These are phyloP conservation scores for Nannoperca australis DNA, from an alignment of 2,797 vertebrate species.

Conservation along the genomic window DNA sequence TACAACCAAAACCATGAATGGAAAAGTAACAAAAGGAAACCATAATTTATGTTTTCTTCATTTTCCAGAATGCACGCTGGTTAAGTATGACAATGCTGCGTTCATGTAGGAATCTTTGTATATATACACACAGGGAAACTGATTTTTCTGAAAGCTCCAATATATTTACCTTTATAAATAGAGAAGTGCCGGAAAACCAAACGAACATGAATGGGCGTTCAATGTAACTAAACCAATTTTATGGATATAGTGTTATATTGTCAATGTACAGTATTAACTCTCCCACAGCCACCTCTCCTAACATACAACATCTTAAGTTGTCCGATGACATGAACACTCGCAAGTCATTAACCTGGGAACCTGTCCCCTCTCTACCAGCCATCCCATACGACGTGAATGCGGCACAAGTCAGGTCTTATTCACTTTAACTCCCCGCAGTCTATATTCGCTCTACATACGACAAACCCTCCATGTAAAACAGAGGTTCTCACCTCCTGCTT, in stretches of 20 bases:
- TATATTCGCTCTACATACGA: not conserved
- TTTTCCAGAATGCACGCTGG: not conserved
- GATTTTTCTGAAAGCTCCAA: not conserved
- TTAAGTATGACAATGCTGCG: not conserved
- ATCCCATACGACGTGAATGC: not conserved
- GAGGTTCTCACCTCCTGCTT: slow-evolving; percentile 64
- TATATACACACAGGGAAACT: not conserved
- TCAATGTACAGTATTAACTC: not conserved
- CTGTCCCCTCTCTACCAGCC: not conserved
- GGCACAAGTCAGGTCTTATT: not conserved
- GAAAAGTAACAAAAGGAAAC: not conserved
- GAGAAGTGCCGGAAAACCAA: not conserved
- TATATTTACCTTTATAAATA: not conserved
- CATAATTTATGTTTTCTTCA: not conserved
- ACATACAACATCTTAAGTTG: not conserved
- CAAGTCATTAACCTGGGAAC: not conserved
- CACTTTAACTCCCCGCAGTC: not conserved
- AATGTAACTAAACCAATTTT: not conserved
- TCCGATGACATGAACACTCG: not conserved
- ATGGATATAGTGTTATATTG: not conserved
- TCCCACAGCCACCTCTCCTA: not conserved
- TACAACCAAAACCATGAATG: not conserved
- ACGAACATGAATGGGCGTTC: not conserved
- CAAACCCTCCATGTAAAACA: not conserved
- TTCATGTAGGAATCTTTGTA: not conserved